Base-by-base conservation (phyloP, 2,797 vertebrate species). In the Thaleichthys pacificus region DNA sequence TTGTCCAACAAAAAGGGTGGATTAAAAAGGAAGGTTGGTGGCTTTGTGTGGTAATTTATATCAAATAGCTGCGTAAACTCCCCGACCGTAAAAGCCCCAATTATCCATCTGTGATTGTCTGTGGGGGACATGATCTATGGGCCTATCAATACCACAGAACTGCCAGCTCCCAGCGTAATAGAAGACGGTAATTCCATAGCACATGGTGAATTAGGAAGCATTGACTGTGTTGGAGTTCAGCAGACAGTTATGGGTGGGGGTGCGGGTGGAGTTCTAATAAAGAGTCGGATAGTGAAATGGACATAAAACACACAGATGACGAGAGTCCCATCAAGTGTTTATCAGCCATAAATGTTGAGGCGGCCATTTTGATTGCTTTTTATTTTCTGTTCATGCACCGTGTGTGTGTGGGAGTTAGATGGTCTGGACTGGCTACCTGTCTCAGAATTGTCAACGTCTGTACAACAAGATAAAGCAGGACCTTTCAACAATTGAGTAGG, bases 101-200 rank as follows among this genome's bases (percentile, higher is more conserved):
- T 90, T 90, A 89, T 82, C 85, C 87, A 90, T 89, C 87, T 91
- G 87, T 71, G 79, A 87, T 87, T 87, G 87, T 90, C 85, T 88
- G 77, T 75, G 82, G 79, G 76, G 81, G 75, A 76, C 79, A 82
- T 90, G 86, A 88, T 89, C 80, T 84, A 89, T 87, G 84, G 58
- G 75, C 77, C 85, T 79, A 89, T 91, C 89, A 90, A 83, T 82
- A 75, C 80, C 80, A 71, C 71, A 69, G 81, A 81, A 88, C 85
- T 85, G 85, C 82, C 83, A 79, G 77, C 78, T 71, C 66, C 71
- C 69, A 67, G 82, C 81, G 62, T 68, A 75, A 80, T 77, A 85
- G 75, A 80, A 79, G 70, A 83, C 78, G 72, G 77, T 82, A 84
- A 84, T 85, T 79, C 83, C 69, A 73, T 70, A 66, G 75, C 82